Base-by-base conservation (phyloP, 2,113 vertebrate genomes). In the Bos javanicus region DNA sequence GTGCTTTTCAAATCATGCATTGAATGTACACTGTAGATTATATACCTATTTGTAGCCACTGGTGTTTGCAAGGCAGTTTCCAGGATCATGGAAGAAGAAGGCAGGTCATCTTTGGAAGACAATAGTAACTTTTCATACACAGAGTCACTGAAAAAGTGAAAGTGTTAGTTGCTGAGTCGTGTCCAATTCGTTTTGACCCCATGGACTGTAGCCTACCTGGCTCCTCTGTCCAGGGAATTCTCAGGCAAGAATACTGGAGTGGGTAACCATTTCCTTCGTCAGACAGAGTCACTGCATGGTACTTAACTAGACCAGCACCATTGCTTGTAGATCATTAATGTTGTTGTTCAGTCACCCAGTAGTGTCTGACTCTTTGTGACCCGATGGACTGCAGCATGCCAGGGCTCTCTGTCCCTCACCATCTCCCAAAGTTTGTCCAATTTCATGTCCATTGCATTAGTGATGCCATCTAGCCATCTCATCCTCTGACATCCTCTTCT, bases 1-100 rank as follows among this genome's bases (percentile, higher is more conserved):
- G 80, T 91, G 46, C 57, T 97, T 97, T 97, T 92, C 54, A 90
- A 87, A 95, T 86, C 57, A 67, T 92, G 92, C 90, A 96, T 94
- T 97, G 95, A 57, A 78, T 33, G 43, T 91, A 9, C 14, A 86
- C 28, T 43, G 90, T 81, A 92, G 86, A 87, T 90, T 46, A 19
- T 67, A 25, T 3, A 48, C 9, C 64, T 94, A 93, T 85, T 91
- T 25, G 54, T 92, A 48, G 16, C 87, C 43, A 48, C 28, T 30
- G 19, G 19, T 78, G 59, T 81, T 81, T 83, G 3, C 7, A 97
- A 95, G 76, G 33, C 14, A 89, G 50, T 81, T n/a, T 83, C 26
- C 52, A 86, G 46, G 52, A 81, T 94, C 48, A 71, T 91, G 6
- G 33, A 93, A 85, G 28, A 88, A 36, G 43, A 91, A 92, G 16